phyloP scores from a whole-genome alignment of 1,140 invertebrate species.

The Nasonia vitripennis region DNA sequence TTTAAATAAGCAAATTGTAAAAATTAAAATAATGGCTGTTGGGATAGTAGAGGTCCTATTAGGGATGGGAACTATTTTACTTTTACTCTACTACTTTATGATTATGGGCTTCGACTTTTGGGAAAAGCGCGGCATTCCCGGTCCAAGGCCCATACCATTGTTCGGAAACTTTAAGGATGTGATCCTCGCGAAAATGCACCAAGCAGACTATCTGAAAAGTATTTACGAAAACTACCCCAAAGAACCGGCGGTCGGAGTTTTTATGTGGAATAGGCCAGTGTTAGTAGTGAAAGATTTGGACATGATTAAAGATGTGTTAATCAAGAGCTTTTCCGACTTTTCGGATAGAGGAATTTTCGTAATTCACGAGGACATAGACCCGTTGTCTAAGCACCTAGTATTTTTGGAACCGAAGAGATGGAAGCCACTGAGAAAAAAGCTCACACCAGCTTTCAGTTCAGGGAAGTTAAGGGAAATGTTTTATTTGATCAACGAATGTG shows the following conservation, averaged over 20 bases:
- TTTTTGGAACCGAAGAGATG: slow-evolving; percentile 58
- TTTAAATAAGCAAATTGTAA: too few relatives aligned
- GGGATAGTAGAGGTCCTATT: too few relatives aligned
- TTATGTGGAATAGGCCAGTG: not conserved
- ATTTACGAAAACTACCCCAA: slow-evolving; percentile 50
- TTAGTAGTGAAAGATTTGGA: slow-evolving; percentile 44
- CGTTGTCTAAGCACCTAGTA: slow-evolving; percentile 65
- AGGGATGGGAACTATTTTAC: not conserved
- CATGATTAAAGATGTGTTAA: slow-evolving; percentile 48
- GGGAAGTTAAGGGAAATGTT: slow-evolving; percentile 68
- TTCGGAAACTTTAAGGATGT: slow-evolving; percentile 57
- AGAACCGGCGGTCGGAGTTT: slow-evolving; percentile 52
- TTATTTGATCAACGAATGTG: slow-evolving; percentile 59
- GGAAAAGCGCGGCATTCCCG: slow-evolving; percentile 54
- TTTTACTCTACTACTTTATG: slow-evolving; percentile 35
- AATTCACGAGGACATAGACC: slow-evolving; percentile 71
- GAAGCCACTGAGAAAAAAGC: slow-evolving; percentile 63
- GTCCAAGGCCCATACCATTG: slow-evolving; percentile 55
- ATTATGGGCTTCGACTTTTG: slow-evolving; percentile 54
- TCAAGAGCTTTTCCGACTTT: slow-evolving; percentile 42
- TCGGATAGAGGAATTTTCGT: slow-evolving; percentile 57
- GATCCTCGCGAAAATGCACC: slow-evolving; percentile 39
- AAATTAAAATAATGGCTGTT: too few relatives aligned
- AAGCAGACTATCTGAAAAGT: slow-evolving; percentile 41
- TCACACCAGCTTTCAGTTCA: slow-evolving; percentile 49